Evolutionary conservation across 2,888 invertebrate species (phyloP).

Genomic region (Chymomyza fuscimana): DNA sequence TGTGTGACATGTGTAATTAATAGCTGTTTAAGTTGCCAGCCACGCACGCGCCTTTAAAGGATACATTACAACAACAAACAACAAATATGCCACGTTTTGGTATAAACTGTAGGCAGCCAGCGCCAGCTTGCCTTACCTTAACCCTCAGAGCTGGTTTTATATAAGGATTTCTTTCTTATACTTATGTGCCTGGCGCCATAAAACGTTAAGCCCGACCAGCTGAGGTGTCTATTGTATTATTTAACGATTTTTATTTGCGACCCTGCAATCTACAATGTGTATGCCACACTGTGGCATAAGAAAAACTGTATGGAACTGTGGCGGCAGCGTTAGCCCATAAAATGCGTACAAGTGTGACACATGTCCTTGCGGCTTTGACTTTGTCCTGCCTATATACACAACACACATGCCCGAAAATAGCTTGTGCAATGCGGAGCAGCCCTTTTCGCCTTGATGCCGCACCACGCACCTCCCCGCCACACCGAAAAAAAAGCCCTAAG

Average conservation of each 20-base stretch:
- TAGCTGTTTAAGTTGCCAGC: slow-evolving; percentile 38
- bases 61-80: background rate
- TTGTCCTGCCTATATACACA: slow-evolving; percentile 22
- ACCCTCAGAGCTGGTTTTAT: background rate
- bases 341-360: slow-evolving; percentile 48
- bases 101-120: slow-evolving; percentile 48
- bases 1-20: slow-evolving; percentile 67
- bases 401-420: slow-evolving; percentile 50
- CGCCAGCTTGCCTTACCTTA: background rate
- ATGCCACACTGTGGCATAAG: background rate
- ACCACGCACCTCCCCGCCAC: background rate
- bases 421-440: slow-evolving; percentile 23
- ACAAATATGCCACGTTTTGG: slow-evolving; percentile 13
- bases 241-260: slow-evolving; percentile 43
- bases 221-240: slow-evolving; percentile 67
- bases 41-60: background rate
- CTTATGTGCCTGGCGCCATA: slow-evolving; percentile 10
- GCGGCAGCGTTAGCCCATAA: background rate
- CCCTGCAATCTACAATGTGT: slow-evolving; percentile 26
- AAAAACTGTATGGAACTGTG: background rate
- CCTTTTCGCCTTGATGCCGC: slow-evolving; percentile 4
- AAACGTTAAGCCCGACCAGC: slow-evolving; percentile 37
- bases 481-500: slow-evolving; percentile 27
- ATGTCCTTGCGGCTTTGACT: slow-evolving; percentile 67
- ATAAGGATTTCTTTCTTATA: slow-evolving; percentile 21